Conservation (phyloP, 2,797 vertebrate genomes). For the Halcyon chelicuti region DNA sequence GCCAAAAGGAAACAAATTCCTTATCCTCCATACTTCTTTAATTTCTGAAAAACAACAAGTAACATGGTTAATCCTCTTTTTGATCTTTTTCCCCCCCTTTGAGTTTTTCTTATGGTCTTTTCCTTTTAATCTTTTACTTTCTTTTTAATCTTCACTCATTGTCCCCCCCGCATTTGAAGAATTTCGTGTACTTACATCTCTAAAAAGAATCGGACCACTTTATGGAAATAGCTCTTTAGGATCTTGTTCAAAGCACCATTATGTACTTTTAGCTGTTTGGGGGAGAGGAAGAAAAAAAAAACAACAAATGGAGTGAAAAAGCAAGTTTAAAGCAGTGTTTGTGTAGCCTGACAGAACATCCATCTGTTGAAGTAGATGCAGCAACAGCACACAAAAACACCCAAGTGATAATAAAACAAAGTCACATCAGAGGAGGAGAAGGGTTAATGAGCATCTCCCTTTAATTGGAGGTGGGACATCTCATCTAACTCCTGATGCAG, state of each 20-base stretch:
- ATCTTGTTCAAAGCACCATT: slow-evolving; percentile 78
- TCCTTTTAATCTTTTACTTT: slow-evolving; percentile 85
- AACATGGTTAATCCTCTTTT: slow-evolving; percentile 85
- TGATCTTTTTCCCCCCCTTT: slow-evolving; percentile 77
- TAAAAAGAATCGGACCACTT: slow-evolving; percentile 72
- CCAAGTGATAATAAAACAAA: not conserved
- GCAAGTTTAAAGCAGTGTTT: not conserved
- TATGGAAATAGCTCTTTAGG: slow-evolving; percentile 75
- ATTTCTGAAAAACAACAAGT: slow-evolving; percentile 85
- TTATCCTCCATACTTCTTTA: slow-evolving; percentile 85
- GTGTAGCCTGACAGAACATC: not conserved
- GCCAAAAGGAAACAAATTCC: slow-evolving; percentile 85
- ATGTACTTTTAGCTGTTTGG: slow-evolving; percentile 61
- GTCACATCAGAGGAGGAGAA: not conserved
- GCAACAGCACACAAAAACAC: not conserved
- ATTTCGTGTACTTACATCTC: slow-evolving; percentile 75
- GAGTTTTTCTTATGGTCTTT: slow-evolving; percentile 80
- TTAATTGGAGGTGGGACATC: not conserved
- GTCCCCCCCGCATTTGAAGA: slow-evolving; percentile 75
- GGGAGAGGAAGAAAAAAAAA: not conserved
- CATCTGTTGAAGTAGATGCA: not conserved
- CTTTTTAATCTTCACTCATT: slow-evolving; percentile 84
- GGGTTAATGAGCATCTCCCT: not conserved
- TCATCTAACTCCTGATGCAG: not conserved
- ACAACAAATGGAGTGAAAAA: not conserved